phyloP scores from a whole-genome alignment of 2,797 vertebrate species.

The Diplodus sargus region DNA sequence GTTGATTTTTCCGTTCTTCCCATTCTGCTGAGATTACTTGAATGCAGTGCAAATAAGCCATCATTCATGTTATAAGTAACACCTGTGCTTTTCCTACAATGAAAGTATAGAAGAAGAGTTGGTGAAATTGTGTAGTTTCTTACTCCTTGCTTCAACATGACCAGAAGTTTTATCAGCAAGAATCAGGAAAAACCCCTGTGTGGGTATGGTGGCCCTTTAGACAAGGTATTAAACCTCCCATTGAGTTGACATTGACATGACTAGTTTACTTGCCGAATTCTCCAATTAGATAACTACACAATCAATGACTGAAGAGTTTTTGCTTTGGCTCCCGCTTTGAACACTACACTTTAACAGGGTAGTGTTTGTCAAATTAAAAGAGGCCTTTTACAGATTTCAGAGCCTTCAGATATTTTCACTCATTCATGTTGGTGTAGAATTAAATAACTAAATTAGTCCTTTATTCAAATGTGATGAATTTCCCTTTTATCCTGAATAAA shows the following conservation, averaged over 20 bases:
- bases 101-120: background rate
- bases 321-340: background rate
- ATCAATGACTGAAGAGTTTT: background rate
- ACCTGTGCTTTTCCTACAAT: background rate
- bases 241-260: background rate
- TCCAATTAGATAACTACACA: background rate
- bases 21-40: background rate
- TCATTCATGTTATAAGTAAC: background rate
- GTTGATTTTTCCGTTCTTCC: background rate
- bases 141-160: background rate
- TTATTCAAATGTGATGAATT: slow-evolving; percentile 11
- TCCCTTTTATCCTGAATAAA: background rate
- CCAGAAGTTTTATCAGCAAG: background rate
- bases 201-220: background rate
- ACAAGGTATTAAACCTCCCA: background rate
- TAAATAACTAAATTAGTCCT: background rate
- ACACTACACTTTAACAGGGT: background rate
- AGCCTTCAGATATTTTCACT: background rate
- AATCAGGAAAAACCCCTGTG: background rate
- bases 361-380: background rate
- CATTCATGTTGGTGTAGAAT: background rate
- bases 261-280: too few relatives aligned
- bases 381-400: background rate
- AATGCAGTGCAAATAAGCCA: background rate
- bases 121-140: background rate